Percentiles rank a stretch among this genome's conserved stretches.
These are phyloP conservation scores for Azemiops feae DNA, from an alignment of 2,113 vertebrate genomes.

Conservation along the genomic window DNA sequence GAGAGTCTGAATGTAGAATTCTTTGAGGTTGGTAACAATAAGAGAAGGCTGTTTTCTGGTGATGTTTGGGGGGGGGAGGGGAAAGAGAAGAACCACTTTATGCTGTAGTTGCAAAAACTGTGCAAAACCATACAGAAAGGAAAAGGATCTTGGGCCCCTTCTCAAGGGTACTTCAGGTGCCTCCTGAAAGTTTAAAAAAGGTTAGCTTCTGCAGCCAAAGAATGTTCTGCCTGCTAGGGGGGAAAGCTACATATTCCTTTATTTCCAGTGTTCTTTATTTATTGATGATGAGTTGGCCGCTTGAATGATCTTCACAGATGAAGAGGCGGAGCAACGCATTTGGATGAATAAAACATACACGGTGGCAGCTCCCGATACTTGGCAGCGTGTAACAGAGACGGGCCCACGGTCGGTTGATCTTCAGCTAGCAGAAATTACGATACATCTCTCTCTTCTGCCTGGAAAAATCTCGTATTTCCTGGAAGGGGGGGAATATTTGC, in stretches of 20 bases:
- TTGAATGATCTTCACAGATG: neutral
- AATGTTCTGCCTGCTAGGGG: neutral
- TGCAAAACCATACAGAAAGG: neutral
- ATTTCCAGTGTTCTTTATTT: neutral
- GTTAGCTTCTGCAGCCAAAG: neutral
- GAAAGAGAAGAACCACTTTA: neutral
- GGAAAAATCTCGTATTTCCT: neutral
- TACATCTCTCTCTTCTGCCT: neutral
- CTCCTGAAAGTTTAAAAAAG: neutral
- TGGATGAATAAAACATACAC: neutral
- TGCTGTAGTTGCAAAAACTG: neutral
- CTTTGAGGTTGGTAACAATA: neutral
- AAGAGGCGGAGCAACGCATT: neutral
- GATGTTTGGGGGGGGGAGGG: neutral
- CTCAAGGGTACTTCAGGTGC: neutral
- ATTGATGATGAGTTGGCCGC: neutral
- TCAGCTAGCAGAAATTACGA: neutral
- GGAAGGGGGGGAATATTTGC: neutral
- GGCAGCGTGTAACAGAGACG: neutral
- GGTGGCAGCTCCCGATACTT: neutral
- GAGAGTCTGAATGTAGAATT: neutral
- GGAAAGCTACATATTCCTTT: neutral
- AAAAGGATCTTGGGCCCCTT: neutral
- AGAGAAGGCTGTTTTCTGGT: neutral
- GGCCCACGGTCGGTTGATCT: neutral